Evolutionary conservation across 2,888 invertebrate species (phyloP), one percentile per base, ranked within the genome.

Genomic region (Cylloceria caligata): DNA sequence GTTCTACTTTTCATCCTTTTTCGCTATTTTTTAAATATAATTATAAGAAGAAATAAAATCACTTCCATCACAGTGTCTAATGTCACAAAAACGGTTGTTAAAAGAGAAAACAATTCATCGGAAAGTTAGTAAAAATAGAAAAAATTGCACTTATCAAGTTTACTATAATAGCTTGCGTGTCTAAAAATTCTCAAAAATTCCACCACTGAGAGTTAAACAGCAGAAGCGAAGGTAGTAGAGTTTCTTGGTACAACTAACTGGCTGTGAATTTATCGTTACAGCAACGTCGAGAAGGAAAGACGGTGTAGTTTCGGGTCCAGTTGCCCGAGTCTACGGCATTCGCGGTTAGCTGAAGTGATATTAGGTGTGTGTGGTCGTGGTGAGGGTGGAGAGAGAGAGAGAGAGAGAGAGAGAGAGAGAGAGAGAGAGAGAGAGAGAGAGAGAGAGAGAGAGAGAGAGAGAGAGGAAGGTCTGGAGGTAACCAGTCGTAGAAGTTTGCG

Each of bases 211-310:
- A 24, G 30, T 55, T 47, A 72, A 68, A 62, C 42, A 39, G 65
- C 39, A 55, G 39, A 39, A 65, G 52, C 3, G 68, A 49, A 64
- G 30, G 60, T 36, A 34, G 64, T 42, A 73, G 65, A 89, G 88
- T 90, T 91, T 89, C 89, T 90, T 89, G 88, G 87, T 85, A 88
- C 88, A 89, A 90, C 90, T 89, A 91, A 91, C 91, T 89, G 89
- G 89, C 89, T 87, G 89, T 88, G 88, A 91, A 91, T 91, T 91
- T 91, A 91, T 90, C 90, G 90, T 88, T 89, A 89, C 88, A 84
- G 86, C 82, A 74, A 79, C 80, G 85, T 72, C 74, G 71, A 85
- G 80, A 85, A 88, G 86, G 87, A 87, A 87, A 86, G 86, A 85
- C 81, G 85, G 84, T 83, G 87, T 89, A 89, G 85, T 88, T 89